Conservation (phyloP, 2,888 invertebrate species). For the Notocelia uddmanniana region DNA sequence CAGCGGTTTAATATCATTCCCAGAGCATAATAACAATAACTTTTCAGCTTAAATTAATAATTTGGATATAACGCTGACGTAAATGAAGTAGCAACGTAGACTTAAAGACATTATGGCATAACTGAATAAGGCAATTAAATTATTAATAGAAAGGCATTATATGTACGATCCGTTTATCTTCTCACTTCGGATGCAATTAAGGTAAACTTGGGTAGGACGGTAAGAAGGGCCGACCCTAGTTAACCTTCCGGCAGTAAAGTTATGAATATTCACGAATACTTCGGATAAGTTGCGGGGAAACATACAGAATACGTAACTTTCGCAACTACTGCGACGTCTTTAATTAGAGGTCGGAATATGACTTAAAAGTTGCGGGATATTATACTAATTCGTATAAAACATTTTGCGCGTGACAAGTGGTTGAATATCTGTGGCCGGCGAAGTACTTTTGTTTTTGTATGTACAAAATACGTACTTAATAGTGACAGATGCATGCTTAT, state of each 20-base stretch:
- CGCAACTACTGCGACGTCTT: conserved; percentile 37
- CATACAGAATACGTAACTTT: conserved; percentile 44
- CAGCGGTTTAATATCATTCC: not conserved
- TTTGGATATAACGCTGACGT: conserved; percentile 22
- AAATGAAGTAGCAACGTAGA: conserved; percentile 9
- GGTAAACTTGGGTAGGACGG: conserved; percentile 43
- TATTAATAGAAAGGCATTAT: conserved; percentile 45
- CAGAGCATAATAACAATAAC: conserved; percentile 9
- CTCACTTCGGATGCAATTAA: conserved; percentile 44
- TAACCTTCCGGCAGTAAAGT: conserved; percentile 54
- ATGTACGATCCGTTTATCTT: conserved; percentile 45
- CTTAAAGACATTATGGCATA: conserved; percentile 31
- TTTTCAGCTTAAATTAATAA: conserved; percentile 27
- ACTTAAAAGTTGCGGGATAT: conserved; percentile 8
- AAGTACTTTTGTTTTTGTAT: too few species aligned
- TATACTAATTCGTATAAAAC: not conserved
- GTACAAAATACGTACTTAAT: too few species aligned
- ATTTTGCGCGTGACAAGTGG: not conserved
- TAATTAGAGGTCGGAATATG: conserved; percentile 34
- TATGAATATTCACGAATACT: conserved; percentile 58
- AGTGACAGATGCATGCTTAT: too few species aligned
- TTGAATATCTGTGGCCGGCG: not conserved
- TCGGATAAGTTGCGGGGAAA: conserved; percentile 44
- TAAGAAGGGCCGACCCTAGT: conserved; percentile 50
- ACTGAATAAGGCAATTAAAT: conserved; percentile 42